Percentiles rank a stretch among this genome's conserved stretches.
These are phyloP conservation scores for Pelecanoides urinatrix DNA, from an alignment of 2,113 vertebrate species.

Conservation along the genomic window DNA sequence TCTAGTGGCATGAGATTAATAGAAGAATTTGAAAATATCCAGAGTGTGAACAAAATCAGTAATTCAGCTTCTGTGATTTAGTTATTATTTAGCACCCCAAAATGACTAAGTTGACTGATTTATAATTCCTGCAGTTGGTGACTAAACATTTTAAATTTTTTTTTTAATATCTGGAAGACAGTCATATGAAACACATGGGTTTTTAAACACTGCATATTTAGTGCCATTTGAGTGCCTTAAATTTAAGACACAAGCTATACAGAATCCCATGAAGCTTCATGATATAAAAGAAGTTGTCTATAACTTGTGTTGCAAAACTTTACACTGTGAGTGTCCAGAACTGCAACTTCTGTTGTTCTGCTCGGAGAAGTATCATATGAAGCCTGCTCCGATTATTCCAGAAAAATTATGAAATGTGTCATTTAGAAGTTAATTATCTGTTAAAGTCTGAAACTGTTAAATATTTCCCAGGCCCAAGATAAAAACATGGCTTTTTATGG, in stretches of 20 bases:
- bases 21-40: background rate
- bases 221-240: background rate
- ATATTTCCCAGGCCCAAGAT: background rate
- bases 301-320: background rate
- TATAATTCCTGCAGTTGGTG: background rate
- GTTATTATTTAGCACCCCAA: background rate
- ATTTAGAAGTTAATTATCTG: background rate
- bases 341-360: background rate
- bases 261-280: background rate
- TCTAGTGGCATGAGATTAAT: background rate
- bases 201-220: background rate
- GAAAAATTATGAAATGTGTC: background rate
- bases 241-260: background rate
- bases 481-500: background rate
- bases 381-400: background rate
- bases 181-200: background rate
- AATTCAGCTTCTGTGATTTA: background rate
- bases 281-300: background rate
- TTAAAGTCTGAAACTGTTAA: background rate
- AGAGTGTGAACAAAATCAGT: background rate
- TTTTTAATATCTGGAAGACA: background rate
- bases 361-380: background rate
- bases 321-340: background rate
- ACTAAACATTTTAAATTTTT: background rate
- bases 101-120: background rate